These are phyloP conservation scores for Drosophila robusta DNA, from an alignment of 2,888 invertebrate genomes.

Conservation along the genomic window DNA sequence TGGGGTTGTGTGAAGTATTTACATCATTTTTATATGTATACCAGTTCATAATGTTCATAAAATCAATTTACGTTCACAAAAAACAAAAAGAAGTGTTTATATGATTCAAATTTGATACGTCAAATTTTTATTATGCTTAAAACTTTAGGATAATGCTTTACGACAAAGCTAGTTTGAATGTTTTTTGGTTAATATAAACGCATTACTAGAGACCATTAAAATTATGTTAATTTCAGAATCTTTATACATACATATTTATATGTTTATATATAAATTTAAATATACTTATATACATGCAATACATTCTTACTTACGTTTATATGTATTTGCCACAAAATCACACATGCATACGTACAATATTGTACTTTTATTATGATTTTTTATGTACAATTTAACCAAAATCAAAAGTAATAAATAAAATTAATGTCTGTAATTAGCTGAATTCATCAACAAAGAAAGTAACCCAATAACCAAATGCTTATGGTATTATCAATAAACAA, in stretches of 20 bases:
- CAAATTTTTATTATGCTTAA: slow-evolving; percentile 15
- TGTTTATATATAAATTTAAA: slow-evolving; percentile 62
- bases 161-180: slow-evolving; percentile 34
- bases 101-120: slow-evolving; percentile 19
- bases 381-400: slow-evolving; percentile 64
- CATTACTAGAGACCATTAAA: slow-evolving; percentile 37
- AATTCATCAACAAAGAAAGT: slow-evolving; percentile 59
- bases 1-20: slow-evolving; percentile 25
- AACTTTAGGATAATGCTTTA: slow-evolving; percentile 36
- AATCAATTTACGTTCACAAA: slow-evolving; percentile 30
- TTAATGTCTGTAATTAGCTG: slow-evolving; percentile 73
- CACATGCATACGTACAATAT: slow-evolving; percentile 57
- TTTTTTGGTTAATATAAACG: slow-evolving; percentile 47
- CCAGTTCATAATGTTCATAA: slow-evolving; percentile 11
- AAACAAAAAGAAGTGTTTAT: slow-evolving; percentile 32
- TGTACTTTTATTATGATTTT: slow-evolving; percentile 69
- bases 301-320: slow-evolving; percentile 49
- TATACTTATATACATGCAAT: slow-evolving; percentile 47
- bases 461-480: slow-evolving; percentile 66
- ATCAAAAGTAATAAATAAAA: slow-evolving; percentile 63
- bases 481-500: slow-evolving; percentile 64
- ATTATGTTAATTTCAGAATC: slow-evolving; percentile 59
- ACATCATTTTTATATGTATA: slow-evolving; percentile 25
- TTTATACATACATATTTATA: slow-evolving; percentile 57
- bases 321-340: slow-evolving; percentile 57